These are phyloP conservation scores for Sebastes diploproa DNA, from an alignment of 2,797 vertebrate species.

Conservation along the genomic window DNA sequence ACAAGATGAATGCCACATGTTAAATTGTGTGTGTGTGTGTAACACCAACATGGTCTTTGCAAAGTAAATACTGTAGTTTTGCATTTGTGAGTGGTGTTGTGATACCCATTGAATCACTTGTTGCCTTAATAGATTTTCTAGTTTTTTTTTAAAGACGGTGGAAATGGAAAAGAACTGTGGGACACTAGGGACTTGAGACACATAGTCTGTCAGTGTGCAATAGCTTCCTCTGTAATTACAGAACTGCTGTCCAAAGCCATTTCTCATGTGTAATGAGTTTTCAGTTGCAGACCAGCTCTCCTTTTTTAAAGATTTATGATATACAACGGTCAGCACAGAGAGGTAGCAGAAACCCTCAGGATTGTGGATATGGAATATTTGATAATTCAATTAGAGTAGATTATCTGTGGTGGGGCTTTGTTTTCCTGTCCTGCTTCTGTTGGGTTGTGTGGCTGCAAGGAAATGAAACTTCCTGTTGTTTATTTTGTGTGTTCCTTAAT, in stretches of 20 bases:
- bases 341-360: neutral
- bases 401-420: constrained; percentile 41
- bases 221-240: constrained; percentile 60
- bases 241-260: constrained; percentile 42
- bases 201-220: constrained; percentile 14
- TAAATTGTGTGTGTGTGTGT: neutral
- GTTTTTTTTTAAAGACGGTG: neutral
- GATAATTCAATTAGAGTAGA: constrained; percentile 33
- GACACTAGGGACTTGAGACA: neutral
- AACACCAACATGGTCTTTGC: neutral
- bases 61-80: neutral
- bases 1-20: neutral
- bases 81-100: neutral
- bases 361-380: neutral
- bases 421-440: constrained; percentile 34
- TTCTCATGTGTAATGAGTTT: constrained; percentile 40
- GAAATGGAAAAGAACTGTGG: constrained; percentile 14
- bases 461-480: constrained; percentile 69
- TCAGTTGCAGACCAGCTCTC: constrained; percentile 4
- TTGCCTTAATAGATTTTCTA: neutral
- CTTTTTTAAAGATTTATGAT: constrained; percentile 44
- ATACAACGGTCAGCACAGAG: constrained; percentile 4
- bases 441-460: constrained; percentile 33
- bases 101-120: neutral
- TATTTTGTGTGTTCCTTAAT: constrained; percentile 45